Base-by-base conservation (phyloP, 2,797 vertebrate species). In the Gymnoscopelus braueri region DNA sequence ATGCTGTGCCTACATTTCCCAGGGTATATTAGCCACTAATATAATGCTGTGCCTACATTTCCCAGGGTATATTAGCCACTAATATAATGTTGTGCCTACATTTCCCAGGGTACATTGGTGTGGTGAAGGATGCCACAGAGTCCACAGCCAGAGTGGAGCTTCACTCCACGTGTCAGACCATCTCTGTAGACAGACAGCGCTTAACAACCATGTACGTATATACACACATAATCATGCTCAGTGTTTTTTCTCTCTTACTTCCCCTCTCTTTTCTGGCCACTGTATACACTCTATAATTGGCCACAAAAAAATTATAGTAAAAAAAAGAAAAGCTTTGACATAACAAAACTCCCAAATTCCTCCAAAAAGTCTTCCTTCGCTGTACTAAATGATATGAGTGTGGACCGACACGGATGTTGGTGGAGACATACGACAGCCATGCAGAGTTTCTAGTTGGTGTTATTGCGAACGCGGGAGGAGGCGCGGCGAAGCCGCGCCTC, bases 161-260 rank as follows among this genome's bases (percentile, higher is more conserved):
- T 56, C 97, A 98, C 82, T 98, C 97, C 35, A 98, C 97, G 44
- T 98, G 97, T 80, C 97, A 98, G 93, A 98, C 97, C 69, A 98
- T 98, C 90, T 98, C 97, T 0, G 97, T 98, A 63, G 97, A 98
- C 87, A 80, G 97, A 0, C 96, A 98, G 87, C 93, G 96, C 3
- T 87, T 98, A 11, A 96, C 96, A 47, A 95, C 96, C 0, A 96
- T 97, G 97, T 98, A 91, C 14, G 95, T 84, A 4, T 3, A 53
- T n/a, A 2, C 1, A 57, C 11, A 23, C 19, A 7, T n/a, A 23
- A n/a, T 19, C 52, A 1, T 2, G 3, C 2, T 5, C 9, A 10
- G 0, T 26, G 5, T 13, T 2, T 0, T 10, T 12, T 6, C 24
- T 58, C 19, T 4, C 19, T 4, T 11, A 44, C 2, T 24, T 32